Conservation (phyloP, 2,113 vertebrate species). For the Zosterops borbonicus region DNA sequence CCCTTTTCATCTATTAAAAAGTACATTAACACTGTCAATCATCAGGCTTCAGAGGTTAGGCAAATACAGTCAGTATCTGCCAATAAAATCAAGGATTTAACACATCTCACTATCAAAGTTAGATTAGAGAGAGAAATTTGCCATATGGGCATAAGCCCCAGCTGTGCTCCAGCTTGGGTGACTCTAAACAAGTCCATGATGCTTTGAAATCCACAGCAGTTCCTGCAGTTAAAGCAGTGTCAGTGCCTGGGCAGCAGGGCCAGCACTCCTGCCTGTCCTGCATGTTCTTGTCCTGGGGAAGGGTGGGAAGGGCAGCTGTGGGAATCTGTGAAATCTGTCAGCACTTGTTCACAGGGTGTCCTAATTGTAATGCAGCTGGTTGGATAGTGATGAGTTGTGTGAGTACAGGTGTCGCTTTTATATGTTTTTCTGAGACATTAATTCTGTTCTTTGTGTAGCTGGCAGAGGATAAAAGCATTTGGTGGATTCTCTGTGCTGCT, state of each 20-base stretch:
- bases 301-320: background rate
- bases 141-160: background rate
- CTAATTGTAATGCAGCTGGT: background rate
- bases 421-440: background rate
- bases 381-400: background rate
- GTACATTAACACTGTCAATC: conserved; percentile 66
- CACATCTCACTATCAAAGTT: conserved; percentile 41
- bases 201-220: background rate
- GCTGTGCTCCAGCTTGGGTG: background rate
- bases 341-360: background rate
- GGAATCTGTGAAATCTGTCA: background rate
- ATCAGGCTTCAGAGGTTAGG: conserved; percentile 53
- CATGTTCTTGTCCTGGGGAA: fast-evolving
- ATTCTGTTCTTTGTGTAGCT: background rate
- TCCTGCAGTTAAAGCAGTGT: background rate
- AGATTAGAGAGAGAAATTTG: conserved; percentile 14
- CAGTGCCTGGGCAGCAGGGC: background rate
- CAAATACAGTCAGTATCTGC: conserved; percentile 63
- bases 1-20: conserved; percentile 52
- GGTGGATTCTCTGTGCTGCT: background rate
- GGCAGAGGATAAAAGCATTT: background rate
- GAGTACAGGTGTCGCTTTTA: background rate
- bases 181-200: background rate
- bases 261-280: background rate
- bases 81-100: conserved; percentile 54